Evolutionary conservation across 1,140 invertebrate genomes (phyloP), one percentile per base, ranked within the genome.

Genomic region (Drosophila rhopaloa): DNA sequence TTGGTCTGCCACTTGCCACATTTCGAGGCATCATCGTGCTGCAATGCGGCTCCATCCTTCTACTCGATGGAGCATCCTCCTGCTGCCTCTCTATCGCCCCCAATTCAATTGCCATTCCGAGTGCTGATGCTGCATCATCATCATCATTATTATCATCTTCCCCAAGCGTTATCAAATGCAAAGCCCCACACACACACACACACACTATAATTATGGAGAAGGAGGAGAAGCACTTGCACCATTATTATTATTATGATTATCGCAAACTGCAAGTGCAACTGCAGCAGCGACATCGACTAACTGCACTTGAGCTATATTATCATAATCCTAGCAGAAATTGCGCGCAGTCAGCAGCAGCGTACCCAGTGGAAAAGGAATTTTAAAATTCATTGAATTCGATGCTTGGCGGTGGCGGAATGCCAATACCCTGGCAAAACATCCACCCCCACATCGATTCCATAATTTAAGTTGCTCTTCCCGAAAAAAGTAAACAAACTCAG

Each of bases 221-320:
- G 62, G 7, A 27, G 46, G 5, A 27, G 46, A 19, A 56, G 48
- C 43, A 38, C 24, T 72, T 38, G 61, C 55, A 24, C 35, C 41
- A 61, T 37, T 70, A 84, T 85, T 83, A 83, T 83, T 83, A 83
- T 83, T 84, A 83, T 84, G 76, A 83, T 83, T 83, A 83, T 83
- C 81, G 76, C 80, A 73, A 74, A 61, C 68, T 53, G 67, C 67
- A 81, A 67, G 78, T 56, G 78, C 68, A 73, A 73, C 67, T 73
- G 68, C 68, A 67, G 79, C 79, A 82, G 78, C 70, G 70, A 73
- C 70, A 73, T 58, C 78, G 53, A 78, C 80, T 84, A 83, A 83
- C 81, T 84, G 81, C 81, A 83, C 81, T 83, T 84, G 81, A 84
- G 81, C 81, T 79, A 80, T 67, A 83, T 83, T 83, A 83, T 84